Evolutionary conservation across 2,113 vertebrate genomes (phyloP), one percentile per base, ranked within the genome.

Genomic region (Thunnus thynnus): DNA sequence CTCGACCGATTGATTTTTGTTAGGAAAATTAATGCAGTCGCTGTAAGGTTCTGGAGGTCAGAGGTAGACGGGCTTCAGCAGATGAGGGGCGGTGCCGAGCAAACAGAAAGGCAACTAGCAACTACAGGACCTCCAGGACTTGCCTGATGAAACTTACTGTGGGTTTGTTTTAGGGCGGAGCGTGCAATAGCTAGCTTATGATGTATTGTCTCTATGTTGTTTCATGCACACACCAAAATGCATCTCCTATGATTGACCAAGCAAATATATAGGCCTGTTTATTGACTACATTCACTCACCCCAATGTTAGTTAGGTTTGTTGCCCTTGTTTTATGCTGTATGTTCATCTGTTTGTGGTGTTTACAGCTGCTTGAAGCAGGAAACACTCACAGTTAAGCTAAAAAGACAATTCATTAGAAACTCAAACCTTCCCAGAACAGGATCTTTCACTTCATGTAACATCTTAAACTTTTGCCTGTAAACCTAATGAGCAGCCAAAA

Each of bases 1-100:
- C 82, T 76, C 56, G 7, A 86, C 79, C 70, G 79, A 95, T 94
- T 92, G 91, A 94, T 94, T 94, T 94, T 94, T 87, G 89, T 89
- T 86, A 56, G 88, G 80, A 79, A 93, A 92, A 93, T 94, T 83
- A 95, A 92, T 92, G 84, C 86, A 86, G 91, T 81, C 7, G 52
- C 80, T 18, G 64, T 72, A 68, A 90, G 89, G 91, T 88, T 90
- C 82, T 62, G 51, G 86, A 84, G 93, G 93, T 95, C 89, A 92
- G 86, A 89, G 85, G 87, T 72, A 85, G 83, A 90, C 64, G 55
- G 67, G 83, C 74, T 82, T 9, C 58, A 74, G 85, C 77, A 82
- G 86, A 94, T 90, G 90, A 94, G 88, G 86, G 93, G 90, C 80
- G 89, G 25, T 55, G 70, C 87, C 67, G 64, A 41, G 78, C 55